phyloP scores from a whole-genome alignment of 1,140 invertebrate genomes.

The Neodiprion fabricii region DNA sequence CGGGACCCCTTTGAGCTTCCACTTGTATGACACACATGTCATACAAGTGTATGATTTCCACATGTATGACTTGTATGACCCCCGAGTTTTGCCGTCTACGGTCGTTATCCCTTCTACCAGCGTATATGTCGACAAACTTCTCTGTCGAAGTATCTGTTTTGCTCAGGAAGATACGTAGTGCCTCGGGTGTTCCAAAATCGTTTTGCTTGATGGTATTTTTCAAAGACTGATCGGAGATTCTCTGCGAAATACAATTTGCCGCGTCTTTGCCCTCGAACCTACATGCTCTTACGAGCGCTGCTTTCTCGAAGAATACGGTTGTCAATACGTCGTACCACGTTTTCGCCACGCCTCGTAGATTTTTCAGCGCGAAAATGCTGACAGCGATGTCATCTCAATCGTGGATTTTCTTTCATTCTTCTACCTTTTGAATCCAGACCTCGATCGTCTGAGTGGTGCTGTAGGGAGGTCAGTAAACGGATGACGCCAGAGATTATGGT shows the following conservation, averaged over 20 bases:
- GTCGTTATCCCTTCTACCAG: background rate
- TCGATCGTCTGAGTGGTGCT: background rate
- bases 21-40: no score
- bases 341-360: constrained; percentile 33
- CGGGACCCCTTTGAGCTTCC: no score
- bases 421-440: constrained; percentile 25
- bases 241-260: constrained; percentile 20
- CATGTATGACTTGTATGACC: no score
- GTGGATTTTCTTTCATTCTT: constrained; percentile 19
- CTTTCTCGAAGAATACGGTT: constrained; percentile 27
- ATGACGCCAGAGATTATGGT: no score
- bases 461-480: no score
- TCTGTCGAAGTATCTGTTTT: background rate
- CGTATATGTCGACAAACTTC: background rate
- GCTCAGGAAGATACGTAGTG: background rate
- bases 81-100: no score
- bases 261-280: constrained; percentile 13
- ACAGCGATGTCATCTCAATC: constrained; percentile 13
- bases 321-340: constrained; percentile 43
- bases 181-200: constrained; percentile 19
- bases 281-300: constrained; percentile 14
- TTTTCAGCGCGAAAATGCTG: constrained; percentile 16
- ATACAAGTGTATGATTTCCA: no score
- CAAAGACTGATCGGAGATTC: constrained; percentile 19
- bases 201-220: constrained; percentile 19